phyloP scores from a whole-genome alignment of 2,888 invertebrate genomes.

The Lepidonotus clava region DNA sequence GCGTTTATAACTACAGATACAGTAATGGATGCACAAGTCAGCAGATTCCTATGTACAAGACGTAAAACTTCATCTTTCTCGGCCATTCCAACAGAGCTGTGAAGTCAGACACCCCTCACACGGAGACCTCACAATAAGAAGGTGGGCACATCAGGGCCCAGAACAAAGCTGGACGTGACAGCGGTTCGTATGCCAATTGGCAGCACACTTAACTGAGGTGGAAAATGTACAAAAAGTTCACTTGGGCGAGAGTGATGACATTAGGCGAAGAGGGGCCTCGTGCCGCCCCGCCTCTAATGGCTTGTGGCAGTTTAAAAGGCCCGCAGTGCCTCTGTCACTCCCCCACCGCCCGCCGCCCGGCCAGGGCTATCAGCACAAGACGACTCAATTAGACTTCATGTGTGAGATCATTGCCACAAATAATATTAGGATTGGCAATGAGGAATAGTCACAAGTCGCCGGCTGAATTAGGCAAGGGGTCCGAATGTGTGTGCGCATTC shows the following conservation, averaged over 20 bases:
- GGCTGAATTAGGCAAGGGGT: too few species aligned
- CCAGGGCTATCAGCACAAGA: slow-evolving; percentile 10
- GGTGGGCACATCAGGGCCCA: neutral
- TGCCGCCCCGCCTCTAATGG: neutral
- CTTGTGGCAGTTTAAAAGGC: slow-evolving; percentile 31
- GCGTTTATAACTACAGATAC: too few species aligned
- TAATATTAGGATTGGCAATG: neutral
- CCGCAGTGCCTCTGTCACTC: slow-evolving; percentile 11
- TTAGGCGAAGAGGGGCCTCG: neutral
- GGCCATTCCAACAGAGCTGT: neutral
- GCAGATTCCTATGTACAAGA: too few species aligned
- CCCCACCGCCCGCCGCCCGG: neutral
- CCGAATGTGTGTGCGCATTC: too few species aligned
- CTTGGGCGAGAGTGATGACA: slow-evolving; percentile 35
- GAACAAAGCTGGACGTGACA: slow-evolving; percentile 34
- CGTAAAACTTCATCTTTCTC: too few species aligned
- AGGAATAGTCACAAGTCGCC: too few species aligned
- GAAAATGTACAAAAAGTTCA: slow-evolving; percentile 41
- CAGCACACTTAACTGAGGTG: slow-evolving; percentile 39
- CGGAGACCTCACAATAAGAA: neutral
- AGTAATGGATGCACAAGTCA: too few species aligned
- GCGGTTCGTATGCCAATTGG: slow-evolving; percentile 24
- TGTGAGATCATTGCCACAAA: slow-evolving; percentile 18
- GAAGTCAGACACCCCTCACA: neutral
- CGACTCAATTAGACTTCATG: slow-evolving; percentile 19